Base-by-base conservation (phyloP, 2,888 invertebrate genomes). In the Folsomia manolachei region DNA sequence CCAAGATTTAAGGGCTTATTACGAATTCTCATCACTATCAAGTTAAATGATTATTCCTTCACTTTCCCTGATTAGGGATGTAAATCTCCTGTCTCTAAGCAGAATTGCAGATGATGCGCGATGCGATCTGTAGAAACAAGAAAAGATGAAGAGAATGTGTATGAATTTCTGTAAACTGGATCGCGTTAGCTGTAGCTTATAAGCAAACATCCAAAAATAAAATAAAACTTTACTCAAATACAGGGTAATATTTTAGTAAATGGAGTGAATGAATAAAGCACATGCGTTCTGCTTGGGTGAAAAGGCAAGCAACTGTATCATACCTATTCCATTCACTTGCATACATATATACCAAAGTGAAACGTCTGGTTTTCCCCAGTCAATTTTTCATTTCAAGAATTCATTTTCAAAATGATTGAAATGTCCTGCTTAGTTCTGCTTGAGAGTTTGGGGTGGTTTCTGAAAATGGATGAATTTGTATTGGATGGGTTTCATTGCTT, bases 391-490 rank as follows among this genome's bases (percentile, higher is more conserved):
- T 66, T 66, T 66, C 65, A 19, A 21, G 27, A 24, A 52, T 66
- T 66, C 65, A 66, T 66, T 51, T 52, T 25, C 52, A 66, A 27
- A 27, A 52, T 66, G 52, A 66, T 66, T 66, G 65, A 66, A 66
- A 66, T 66, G 65, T 66, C 51, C 65, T 52, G 2, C 39, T 66
- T 66, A 66, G 65, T 66, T 66, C 52, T 66, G 65, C 27, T 66
- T 52, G 65, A 52, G 65, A 27, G 65, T 18, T n/a, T 51, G 65
- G 63, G 65, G 65, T 21, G 4, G n/a, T n/a, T n/a, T n/a, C n/a
- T n/a, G n/a, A n/a, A n/a, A n/a, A n/a, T n/a, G n/a, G n/a, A n/a
- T n/a, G n/a, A n/a, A n/a, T n/a, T n/a, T n/a, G n/a, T n/a, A n/a
- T n/a, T n/a, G n/a, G n/a, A n/a, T n/a, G n/a, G n/a, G n/a, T n/a